Evolutionary conservation across 2,113 vertebrate species (phyloP), one percentile per base, ranked within the genome.

Genomic region (Danionella cerebrum): DNA sequence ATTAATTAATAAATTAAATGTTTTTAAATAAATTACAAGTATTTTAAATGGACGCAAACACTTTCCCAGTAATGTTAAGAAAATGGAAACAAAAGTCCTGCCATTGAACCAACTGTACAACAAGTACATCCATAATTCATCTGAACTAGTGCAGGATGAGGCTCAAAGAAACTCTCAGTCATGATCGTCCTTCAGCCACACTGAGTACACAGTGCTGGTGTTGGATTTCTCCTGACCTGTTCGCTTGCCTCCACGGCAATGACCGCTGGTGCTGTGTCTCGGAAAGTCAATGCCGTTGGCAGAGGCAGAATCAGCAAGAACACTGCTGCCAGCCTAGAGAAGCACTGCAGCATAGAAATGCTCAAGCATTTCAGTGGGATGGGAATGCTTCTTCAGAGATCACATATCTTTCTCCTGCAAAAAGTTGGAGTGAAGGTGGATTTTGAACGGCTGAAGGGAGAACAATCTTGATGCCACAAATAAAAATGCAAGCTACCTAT

Each of bases 221-320:
- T 71, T 50, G 22, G 42, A 58, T 72, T 78, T 71, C 76, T 60
- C 60, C 72, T 69, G 74, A 62, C 35, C 62, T 41, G 62, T 73
- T 67, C 48, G 24, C 59, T 14, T 66, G 41, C 39, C 41, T 59
- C 38, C 13, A 42, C 2, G 42, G 27, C 69, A 59, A 29, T 33
- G 50, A 31, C 63, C 57, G 53, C 64, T 66, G 47, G 45, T 66
- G 21, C 63, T 55, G 54, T 22, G 29, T 65, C 59, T 63, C 31
- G 13, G 55, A 73, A 63, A 76, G 70, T 70, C 63, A 41, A 70
- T 76, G 70, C 53, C 48, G 67, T 24, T 50, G 41, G 41, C 53
- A 69, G n/a, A 29, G 64, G 70, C 75, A 73, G 71, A 76, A 51
- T 76, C 75, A 76, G 75, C 75, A 76, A 52, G 51, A 76, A 14